A percentile compares a stretch with the other conserved stretches of the same genome.
These are phyloP conservation scores for Todus mexicanus DNA, from an alignment of 2,797 vertebrate species.

Conservation along the genomic window DNA sequence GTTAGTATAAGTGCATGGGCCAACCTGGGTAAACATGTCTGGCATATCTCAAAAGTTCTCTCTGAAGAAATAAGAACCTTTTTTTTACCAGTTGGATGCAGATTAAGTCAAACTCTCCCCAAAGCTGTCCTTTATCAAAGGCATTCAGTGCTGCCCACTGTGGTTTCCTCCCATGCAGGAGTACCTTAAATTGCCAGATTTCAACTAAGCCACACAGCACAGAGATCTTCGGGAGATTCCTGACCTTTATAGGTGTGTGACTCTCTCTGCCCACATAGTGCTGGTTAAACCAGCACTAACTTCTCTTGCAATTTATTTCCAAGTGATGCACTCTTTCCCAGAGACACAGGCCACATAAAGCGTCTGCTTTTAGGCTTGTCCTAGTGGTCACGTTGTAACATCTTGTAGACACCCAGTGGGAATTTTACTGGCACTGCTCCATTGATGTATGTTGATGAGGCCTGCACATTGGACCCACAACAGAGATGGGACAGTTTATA, in stretches of 20 bases:
- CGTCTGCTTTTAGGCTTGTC: neutral
- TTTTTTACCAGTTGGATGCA: neutral
- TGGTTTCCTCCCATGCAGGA: neutral
- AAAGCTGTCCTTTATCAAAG: neutral
- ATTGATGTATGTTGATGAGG: neutral
- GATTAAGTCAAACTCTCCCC: neutral
- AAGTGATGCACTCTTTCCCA: neutral
- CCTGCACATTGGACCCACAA: neutral
- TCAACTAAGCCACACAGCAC: neutral
- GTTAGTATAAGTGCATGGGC: neutral
- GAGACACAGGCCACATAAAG: fast-evolving
- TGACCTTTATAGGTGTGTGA: neutral
- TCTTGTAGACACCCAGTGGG: neutral
- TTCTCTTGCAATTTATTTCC: neutral
- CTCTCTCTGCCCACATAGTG: neutral
- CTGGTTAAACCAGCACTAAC: neutral
- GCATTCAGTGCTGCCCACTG: neutral
- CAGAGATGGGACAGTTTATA: constrained; percentile 3
- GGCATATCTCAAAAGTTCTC: neutral
- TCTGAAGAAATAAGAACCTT: neutral
- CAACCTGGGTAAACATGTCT: neutral
- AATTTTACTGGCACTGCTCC: neutral
- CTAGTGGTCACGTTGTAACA: neutral
- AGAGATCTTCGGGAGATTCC: neutral
- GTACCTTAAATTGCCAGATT: neutral